phyloP scores from a whole-genome alignment of 2,797 vertebrate species.

The Cheirogaleus major region DNA sequence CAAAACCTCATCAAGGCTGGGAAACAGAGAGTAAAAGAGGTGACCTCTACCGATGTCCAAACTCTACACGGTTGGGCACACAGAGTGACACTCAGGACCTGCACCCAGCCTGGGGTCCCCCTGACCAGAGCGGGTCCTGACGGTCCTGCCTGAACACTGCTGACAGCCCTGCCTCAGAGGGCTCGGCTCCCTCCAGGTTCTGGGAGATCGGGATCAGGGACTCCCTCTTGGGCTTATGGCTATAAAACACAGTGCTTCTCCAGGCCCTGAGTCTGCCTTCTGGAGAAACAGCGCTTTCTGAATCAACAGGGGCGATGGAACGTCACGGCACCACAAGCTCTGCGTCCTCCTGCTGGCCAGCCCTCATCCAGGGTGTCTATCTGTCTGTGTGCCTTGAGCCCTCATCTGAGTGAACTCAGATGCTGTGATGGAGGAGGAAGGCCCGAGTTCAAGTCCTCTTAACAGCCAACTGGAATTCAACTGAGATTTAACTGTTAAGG shows the following conservation, averaged over 20 bases:
- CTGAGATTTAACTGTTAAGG: background rate
- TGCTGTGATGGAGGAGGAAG: background rate
- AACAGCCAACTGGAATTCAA: background rate
- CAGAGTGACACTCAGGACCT: background rate
- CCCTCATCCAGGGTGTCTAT: background rate
- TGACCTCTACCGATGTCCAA: background rate
- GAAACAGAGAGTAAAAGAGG: background rate
- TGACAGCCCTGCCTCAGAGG: background rate
- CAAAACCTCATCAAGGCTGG: too few species aligned
- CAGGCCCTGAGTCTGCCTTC: background rate
- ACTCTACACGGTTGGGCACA: background rate
- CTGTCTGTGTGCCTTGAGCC: background rate
- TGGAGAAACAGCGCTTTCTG: background rate
- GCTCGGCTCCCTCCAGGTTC: background rate
- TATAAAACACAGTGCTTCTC: background rate
- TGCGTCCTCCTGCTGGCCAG: background rate
- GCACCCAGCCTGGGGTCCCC: too few species aligned
- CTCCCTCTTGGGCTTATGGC: too few species aligned
- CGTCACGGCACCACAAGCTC: fast-evolving
- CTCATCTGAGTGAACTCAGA: background rate
- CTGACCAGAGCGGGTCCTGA: background rate
- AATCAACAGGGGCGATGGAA: background rate
- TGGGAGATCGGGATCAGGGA: background rate
- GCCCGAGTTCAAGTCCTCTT: background rate
- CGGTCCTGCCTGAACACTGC: background rate